phyloP scores from a whole-genome alignment of 1,140 invertebrate species.

The Lordiphosa stackelbergi region DNA sequence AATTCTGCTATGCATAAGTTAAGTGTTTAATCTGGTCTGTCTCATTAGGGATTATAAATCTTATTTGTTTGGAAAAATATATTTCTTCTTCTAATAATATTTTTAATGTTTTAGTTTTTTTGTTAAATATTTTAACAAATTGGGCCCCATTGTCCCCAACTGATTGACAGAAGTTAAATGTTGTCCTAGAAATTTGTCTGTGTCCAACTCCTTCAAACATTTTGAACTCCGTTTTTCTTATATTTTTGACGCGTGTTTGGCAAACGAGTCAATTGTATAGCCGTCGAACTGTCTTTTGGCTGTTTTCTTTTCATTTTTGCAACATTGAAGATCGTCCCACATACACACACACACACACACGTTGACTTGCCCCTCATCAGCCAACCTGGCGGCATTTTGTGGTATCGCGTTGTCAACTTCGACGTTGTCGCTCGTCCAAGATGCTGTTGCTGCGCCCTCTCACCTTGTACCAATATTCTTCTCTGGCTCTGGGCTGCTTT shows the following conservation, averaged over 20 bases:
- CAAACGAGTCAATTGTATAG: slow-evolving; percentile 64
- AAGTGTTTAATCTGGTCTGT: too few species aligned
- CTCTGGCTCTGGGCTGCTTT: not conserved
- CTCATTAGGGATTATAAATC: too few species aligned
- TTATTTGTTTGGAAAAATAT: too few species aligned
- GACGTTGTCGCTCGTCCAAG: slow-evolving; percentile 21
- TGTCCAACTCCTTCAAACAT: too few species aligned
- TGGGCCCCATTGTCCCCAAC: too few species aligned
- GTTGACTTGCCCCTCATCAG: slow-evolving; percentile 51
- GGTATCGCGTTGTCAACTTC: slow-evolving; percentile 54
- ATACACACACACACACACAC: slow-evolving; percentile 30
- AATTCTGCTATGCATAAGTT: too few species aligned
- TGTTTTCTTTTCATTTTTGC: slow-evolving; percentile 35
- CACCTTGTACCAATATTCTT: slow-evolving; percentile 36
- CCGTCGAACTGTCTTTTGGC: slow-evolving; percentile 52
- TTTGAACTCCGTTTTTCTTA: not conserved
- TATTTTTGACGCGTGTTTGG: slow-evolving; percentile 53
- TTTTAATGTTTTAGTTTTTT: too few species aligned
- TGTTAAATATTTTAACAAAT: too few species aligned
- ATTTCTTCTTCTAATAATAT: too few species aligned
- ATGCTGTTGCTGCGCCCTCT: slow-evolving; percentile 68
- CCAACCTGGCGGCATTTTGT: slow-evolving; percentile 20
- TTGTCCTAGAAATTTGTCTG: too few species aligned
- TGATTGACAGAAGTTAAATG: too few species aligned
- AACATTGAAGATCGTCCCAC: slow-evolving; percentile 61